Conservation (phyloP, 2,113 vertebrate species). For the Sciurus niger region DNA sequence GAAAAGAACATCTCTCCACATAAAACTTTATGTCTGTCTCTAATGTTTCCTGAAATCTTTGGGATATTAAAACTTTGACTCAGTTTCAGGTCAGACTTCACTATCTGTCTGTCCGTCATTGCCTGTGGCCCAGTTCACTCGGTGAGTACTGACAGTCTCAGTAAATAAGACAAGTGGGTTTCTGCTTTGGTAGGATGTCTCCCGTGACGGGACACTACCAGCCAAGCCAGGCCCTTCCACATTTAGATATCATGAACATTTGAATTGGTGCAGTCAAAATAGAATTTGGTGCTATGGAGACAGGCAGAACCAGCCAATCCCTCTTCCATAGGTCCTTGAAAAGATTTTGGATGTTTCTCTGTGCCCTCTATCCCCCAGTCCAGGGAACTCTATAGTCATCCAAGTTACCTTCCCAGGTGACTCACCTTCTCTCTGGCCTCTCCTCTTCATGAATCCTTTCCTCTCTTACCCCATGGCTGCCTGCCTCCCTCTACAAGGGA, state of each 20-base stretch:
- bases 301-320: not conserved
- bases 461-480: not conserved
- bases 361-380: not conserved
- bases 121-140: not conserved
- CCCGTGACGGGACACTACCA: fast-evolving
- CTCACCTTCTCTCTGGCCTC: not conserved
- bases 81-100: not conserved
- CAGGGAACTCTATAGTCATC: not conserved
- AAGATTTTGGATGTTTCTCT: not conserved
- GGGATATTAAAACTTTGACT: conserved; percentile 49
- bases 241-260: not conserved
- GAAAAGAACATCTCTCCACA: not conserved
- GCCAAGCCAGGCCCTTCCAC: not conserved
- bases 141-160: not conserved
- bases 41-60: conserved; percentile 20
- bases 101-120: not conserved
- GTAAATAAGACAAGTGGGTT: not conserved
- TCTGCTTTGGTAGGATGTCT: not conserved
- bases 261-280: not conserved
- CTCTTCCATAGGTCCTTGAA: not conserved
- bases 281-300: not conserved
- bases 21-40: conserved; percentile 34
- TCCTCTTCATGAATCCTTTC: not conserved
- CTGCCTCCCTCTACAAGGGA: not conserved
- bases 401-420: not conserved